A percentile compares a stretch with the other conserved stretches of the same genome.
Evolutionary conservation across 2,113 vertebrate genomes (phyloP).

Genomic region (Neodon shergylaensis): DNA sequence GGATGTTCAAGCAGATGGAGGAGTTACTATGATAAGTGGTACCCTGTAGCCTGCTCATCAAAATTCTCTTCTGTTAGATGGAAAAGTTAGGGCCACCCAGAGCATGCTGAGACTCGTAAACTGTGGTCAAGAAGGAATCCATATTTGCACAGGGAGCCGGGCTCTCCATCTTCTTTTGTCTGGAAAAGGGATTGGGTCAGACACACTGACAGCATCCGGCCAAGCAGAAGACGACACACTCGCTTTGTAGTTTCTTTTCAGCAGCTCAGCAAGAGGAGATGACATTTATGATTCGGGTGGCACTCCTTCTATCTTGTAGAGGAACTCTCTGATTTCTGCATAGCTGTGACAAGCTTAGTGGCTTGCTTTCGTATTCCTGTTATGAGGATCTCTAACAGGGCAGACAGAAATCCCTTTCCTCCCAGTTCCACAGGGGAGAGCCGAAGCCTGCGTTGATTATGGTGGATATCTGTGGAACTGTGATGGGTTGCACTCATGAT

Average conservation of each 20-base stretch:
- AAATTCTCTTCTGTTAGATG: conserved; percentile 54
- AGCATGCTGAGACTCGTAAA: conserved; percentile 34
- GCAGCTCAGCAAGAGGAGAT: background rate
- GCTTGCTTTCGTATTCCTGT: background rate
- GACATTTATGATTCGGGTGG: background rate
- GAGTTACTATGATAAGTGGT: conserved; percentile 62
- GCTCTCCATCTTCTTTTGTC: conserved; percentile 53
- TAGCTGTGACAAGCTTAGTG: background rate
- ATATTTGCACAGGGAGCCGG: background rate
- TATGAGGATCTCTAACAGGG: background rate
- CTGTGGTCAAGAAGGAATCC: conserved; percentile 22
- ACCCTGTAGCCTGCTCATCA: conserved; percentile 71
- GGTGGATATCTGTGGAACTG: background rate
- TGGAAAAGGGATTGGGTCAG: background rate
- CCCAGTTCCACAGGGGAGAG: background rate
- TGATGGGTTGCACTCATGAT: background rate
- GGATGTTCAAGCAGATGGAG: background rate
- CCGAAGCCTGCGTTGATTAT: background rate
- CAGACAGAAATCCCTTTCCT: background rate
- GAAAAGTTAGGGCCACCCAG: background rate
- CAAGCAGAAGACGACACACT: background rate
- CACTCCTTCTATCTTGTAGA: background rate
- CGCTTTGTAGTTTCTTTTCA: background rate
- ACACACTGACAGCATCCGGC: background rate
- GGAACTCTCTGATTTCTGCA: background rate